These are phyloP conservation scores for Acanthosepion pharaonis DNA, from an alignment of 2,888 invertebrate species.

Conservation along the genomic window DNA sequence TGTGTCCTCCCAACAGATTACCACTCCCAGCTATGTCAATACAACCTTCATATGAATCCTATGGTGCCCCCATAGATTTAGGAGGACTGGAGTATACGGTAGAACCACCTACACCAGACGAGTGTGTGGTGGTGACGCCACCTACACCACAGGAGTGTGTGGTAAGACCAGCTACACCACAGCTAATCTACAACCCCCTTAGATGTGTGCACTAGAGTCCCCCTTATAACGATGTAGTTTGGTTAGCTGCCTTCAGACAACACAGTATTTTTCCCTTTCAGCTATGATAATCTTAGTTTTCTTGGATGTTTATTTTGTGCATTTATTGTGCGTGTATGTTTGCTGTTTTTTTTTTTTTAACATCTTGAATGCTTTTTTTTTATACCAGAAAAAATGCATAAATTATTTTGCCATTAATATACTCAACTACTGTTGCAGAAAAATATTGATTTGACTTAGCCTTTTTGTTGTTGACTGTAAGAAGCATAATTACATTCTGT, in stretches of 20 bases:
- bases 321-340: not conserved
- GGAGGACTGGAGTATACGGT: not conserved
- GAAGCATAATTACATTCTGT: not conserved
- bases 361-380: not conserved
- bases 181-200: constrained; percentile 33
- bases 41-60: not conserved
- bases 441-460: not conserved
- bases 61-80: constrained; percentile 38
- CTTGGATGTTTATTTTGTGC: not conserved
- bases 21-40: constrained; percentile 34
- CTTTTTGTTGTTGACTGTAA: not conserved
- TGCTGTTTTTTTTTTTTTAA: not conserved
- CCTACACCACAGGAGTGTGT: constrained; percentile 33
- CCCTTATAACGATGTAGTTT: not conserved
- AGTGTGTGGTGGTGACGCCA: not conserved
- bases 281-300: not conserved
- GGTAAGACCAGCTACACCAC: constrained; percentile 33
- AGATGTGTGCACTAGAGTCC: constrained; percentile 21
- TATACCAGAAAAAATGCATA: not conserved
- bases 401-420: not conserved
- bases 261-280: not conserved
- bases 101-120: not conserved
- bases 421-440: not conserved
- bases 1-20: constrained; percentile 35
- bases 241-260: constrained; percentile 33